Conservation (phyloP, 2,797 vertebrate species). For the Urocyon cinereoargenteus region DNA sequence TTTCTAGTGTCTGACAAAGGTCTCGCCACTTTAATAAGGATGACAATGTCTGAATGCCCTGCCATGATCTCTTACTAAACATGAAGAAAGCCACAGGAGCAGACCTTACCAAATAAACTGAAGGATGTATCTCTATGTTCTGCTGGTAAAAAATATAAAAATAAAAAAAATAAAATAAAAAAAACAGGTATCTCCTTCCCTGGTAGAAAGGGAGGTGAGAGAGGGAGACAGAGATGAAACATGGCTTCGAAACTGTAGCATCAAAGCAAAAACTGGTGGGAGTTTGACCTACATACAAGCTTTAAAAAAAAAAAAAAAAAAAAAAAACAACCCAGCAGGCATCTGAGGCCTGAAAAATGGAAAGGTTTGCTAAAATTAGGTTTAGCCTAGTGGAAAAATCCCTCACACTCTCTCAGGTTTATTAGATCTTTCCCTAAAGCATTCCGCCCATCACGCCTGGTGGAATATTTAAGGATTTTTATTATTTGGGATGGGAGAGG, state of each 20-base stretch:
- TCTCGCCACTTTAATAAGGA: background rate
- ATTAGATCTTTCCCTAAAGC: background rate
- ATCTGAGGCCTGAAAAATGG: slow-evolving; percentile 73
- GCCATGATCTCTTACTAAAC: background rate
- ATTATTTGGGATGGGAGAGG: background rate
- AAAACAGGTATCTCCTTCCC: background rate
- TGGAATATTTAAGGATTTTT: background rate
- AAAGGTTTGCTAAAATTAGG: slow-evolving; percentile 77
- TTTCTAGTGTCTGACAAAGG: background rate
- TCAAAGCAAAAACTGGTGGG: slow-evolving; percentile 75
- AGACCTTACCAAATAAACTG: background rate
- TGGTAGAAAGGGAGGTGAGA: background rate
- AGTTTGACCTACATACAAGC: slow-evolving; percentile 87
- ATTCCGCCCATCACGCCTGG: background rate
- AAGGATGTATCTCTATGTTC: background rate
- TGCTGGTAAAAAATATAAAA: background rate
- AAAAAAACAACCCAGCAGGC: slow-evolving; percentile 56
- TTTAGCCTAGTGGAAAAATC: slow-evolving; percentile 61
- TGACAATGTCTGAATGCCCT: background rate
- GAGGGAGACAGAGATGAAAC: background rate
- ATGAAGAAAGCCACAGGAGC: background rate
- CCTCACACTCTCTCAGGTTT: background rate
- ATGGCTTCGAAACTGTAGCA: slow-evolving; percentile 51
- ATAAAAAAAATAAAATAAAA: background rate
- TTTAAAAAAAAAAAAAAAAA: background rate